Percentiles rank a stretch among this genome's conserved stretches.
These are phyloP conservation scores for Tapirus terrestris DNA, from an alignment of 2,113 vertebrate species.

Conservation along the genomic window DNA sequence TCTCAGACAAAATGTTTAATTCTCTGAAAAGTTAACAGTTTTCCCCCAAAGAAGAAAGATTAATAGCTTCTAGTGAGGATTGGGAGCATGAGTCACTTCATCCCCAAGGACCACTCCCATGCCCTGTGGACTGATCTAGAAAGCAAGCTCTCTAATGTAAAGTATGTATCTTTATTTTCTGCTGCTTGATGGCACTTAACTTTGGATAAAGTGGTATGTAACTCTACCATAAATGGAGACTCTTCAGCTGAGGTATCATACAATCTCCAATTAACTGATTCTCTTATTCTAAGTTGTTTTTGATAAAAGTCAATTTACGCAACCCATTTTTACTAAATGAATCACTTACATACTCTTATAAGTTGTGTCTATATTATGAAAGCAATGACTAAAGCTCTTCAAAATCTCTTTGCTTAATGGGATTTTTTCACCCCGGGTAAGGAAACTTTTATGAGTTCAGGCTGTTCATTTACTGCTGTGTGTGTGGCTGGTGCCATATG, in stretches of 20 bases:
- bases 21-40: slow-evolving; percentile 36
- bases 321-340: slow-evolving; percentile 45
- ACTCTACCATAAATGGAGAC: neutral
- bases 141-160: neutral
- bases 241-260: neutral
- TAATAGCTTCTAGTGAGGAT: slow-evolving; percentile 33
- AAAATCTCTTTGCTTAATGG: slow-evolving; percentile 28
- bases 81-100: neutral
- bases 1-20: slow-evolving; percentile 17
- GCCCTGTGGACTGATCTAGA: neutral
- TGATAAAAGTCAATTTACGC: slow-evolving; percentile 44
- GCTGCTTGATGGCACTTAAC: neutral
- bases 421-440: neutral
- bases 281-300: neutral
- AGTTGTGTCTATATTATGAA: slow-evolving; percentile 25
- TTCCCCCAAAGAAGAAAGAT: slow-evolving; percentile 14
- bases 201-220: neutral
- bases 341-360: neutral
- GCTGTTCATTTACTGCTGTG: neutral
- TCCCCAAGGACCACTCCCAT: neutral
- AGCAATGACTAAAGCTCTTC: slow-evolving; percentile 34
- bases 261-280: neutral
- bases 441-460: neutral
- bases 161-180: neutral
- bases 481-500: neutral